These are phyloP conservation scores for Cossypha heuglini DNA, from an alignment of 2,797 vertebrate genomes.

Conservation along the genomic window DNA sequence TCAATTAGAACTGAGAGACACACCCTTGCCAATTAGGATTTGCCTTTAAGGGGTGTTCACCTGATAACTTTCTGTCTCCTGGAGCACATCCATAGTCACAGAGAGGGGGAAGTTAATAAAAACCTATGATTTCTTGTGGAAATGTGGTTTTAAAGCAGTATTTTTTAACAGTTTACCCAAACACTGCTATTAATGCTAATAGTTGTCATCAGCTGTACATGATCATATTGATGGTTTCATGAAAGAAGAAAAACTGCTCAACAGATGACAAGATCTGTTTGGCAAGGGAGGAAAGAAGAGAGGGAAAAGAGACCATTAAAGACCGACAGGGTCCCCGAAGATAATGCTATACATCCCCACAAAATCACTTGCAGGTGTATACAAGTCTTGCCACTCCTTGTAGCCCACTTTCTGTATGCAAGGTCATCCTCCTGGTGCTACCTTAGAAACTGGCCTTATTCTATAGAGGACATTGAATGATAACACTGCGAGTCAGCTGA, in stretches of 20 bases:
- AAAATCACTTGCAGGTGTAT: conserved; percentile 26
- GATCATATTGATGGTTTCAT: not conserved
- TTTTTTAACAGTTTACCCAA: not conserved
- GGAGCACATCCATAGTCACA: accelerated
- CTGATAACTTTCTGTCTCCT: not conserved
- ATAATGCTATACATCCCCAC: not conserved
- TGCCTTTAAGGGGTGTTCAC: not conserved
- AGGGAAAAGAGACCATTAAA: not conserved
- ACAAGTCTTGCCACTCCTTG: not conserved
- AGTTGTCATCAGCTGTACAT: not conserved
- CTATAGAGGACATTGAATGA: conserved; percentile 81
- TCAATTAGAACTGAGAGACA: not conserved
- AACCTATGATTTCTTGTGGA: not conserved
- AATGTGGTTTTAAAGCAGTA: not conserved
- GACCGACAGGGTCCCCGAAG: accelerated
- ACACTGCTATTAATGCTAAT: not conserved
- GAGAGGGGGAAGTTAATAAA: not conserved
- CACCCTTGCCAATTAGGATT: not conserved
- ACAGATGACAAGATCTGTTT: not conserved
- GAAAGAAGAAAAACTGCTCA: not conserved
- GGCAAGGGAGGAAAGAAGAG: not conserved
- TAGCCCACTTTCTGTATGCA: not conserved
- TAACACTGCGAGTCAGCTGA: conserved; percentile 84
- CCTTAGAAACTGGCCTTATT: conserved; percentile 71
- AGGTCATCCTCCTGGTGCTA: conserved; percentile 69